phyloP scores from a whole-genome alignment of 2,113 vertebrate genomes.

The Stictonetta naevosa region DNA sequence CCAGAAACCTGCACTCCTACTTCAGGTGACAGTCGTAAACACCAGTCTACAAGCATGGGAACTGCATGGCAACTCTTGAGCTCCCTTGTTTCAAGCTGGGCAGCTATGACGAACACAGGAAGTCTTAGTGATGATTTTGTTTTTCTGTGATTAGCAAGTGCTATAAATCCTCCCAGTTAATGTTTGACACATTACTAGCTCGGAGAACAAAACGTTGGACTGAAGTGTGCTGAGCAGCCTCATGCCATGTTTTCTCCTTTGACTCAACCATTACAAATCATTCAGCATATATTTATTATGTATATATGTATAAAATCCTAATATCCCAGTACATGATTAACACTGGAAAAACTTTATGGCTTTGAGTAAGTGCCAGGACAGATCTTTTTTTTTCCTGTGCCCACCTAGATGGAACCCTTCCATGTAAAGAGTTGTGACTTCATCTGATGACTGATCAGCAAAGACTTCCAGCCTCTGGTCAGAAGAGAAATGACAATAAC shows the following conservation, averaged over 20 bases:
- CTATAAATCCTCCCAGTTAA: background rate
- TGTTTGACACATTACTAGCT: background rate
- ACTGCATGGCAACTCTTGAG: background rate
- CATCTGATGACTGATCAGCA: slow-evolving; percentile 10
- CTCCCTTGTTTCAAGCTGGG: background rate
- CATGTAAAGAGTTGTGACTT: background rate
- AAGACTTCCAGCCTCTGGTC: background rate
- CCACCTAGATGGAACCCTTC: slow-evolving; percentile 17
- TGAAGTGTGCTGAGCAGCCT: background rate
- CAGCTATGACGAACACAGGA: background rate
- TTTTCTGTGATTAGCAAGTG: background rate
- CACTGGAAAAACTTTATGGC: slow-evolving; percentile 8
- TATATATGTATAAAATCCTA: background rate
- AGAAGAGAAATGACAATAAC: background rate
- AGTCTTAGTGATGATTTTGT: background rate
- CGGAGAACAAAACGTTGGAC: background rate
- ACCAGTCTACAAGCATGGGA: background rate
- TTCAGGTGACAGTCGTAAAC: background rate
- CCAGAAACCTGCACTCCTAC: background rate
- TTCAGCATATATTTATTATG: background rate
- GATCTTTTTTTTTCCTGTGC: background rate
- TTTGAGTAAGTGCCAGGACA: background rate
- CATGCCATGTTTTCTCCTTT: background rate
- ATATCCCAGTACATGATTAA: background rate
- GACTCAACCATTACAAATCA: background rate